Evolutionary conservation across 2,797 vertebrate genomes (phyloP).

Genomic region (Macropus fuliginosus): DNA sequence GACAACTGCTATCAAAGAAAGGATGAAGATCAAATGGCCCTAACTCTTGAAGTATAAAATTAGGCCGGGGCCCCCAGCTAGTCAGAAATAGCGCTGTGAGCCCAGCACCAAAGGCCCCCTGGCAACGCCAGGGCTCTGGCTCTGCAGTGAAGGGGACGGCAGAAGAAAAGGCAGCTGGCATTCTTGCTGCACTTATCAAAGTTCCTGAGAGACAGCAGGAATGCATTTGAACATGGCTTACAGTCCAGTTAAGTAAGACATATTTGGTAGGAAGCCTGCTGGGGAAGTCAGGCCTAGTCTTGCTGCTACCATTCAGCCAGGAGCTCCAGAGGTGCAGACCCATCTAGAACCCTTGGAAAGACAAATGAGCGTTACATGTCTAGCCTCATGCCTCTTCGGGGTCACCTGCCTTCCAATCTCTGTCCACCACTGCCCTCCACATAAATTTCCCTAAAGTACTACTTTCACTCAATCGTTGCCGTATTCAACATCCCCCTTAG

Average conservation of each 20-base stretch:
- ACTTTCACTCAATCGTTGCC: background rate
- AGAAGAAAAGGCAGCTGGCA: background rate
- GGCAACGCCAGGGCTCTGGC: background rate
- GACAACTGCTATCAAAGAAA: constrained; percentile 47
- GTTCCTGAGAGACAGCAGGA: background rate
- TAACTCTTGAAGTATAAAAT: background rate
- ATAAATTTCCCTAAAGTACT: background rate
- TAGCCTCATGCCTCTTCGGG: background rate
- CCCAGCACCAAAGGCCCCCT: background rate
- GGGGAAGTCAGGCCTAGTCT: no score
- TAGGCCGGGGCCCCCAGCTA: background rate
- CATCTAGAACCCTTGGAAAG: background rate
- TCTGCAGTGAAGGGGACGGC: fast-evolving
- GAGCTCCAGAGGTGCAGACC: no score
- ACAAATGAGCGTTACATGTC: background rate
- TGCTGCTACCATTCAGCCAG: no score
- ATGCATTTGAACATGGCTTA: background rate
- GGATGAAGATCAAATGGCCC: background rate
- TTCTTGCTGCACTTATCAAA: background rate
- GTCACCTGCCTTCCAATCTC: no score
- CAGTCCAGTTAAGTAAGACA: fast-evolving
- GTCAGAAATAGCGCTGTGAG: background rate
- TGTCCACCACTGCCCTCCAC: background rate
- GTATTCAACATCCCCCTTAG: background rate
- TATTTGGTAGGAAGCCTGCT: background rate